These are phyloP conservation scores for Dermatophagoides farinae DNA, from an alignment of 1,140 invertebrate genomes.

Conservation along the genomic window DNA sequence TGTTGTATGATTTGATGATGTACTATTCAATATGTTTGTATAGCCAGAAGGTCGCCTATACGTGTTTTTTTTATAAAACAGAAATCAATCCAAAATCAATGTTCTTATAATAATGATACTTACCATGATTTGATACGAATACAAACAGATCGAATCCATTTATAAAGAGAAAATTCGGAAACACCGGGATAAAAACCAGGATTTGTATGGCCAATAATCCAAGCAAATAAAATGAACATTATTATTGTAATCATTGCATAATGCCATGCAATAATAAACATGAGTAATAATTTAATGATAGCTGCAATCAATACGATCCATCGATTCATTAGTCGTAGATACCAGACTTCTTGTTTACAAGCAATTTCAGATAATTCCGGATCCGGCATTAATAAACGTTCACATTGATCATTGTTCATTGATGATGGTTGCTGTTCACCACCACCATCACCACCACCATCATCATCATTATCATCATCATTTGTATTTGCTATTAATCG, in stretches of 20 bases:
- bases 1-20: background rate
- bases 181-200: slow-evolving; percentile 82
- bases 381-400: background rate
- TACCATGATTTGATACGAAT: too few species aligned
- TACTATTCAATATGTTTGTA: too few species aligned
- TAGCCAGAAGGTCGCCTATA: too few species aligned
- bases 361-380: background rate
- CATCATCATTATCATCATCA: background rate
- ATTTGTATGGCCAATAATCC: slow-evolving; percentile 79
- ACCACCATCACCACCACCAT: background rate
- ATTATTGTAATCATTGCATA: slow-evolving; percentile 63
- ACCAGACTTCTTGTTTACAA: slow-evolving; percentile 33
- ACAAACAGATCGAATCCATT: slow-evolving; percentile 36
- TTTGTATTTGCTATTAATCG: background rate
- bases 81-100: too few species aligned
- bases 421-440: too few species aligned
- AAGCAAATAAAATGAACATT: slow-evolving; percentile 61
- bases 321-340: slow-evolving; percentile 71
- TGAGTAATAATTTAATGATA: slow-evolving; percentile 64
- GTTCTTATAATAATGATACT: too few species aligned
- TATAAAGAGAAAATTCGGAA: slow-evolving; percentile 63
- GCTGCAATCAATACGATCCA: slow-evolving; percentile 49
- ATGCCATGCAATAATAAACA: slow-evolving; percentile 78
- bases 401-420: background rate
- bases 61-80: too few species aligned